A percentile compares a stretch with the other conserved stretches of the same genome.
These are phyloP conservation scores for Caenorhabditis sp. DNA, from an alignment of 2,888 invertebrate species.

Conservation along the genomic window DNA sequence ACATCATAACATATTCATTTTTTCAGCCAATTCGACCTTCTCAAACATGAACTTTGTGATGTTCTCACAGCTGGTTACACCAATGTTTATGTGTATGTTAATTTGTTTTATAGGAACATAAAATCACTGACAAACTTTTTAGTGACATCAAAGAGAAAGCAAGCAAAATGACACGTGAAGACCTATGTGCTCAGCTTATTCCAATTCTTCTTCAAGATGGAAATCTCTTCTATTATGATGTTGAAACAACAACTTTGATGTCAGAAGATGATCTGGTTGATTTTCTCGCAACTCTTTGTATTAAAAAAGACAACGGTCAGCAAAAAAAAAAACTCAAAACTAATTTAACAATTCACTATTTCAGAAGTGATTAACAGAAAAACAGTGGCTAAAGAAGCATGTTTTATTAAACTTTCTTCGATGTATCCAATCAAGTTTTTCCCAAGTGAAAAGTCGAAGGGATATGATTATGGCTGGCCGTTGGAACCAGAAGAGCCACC, in stretches of 20 bases:
- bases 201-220: constrained; percentile 26
- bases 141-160: constrained; percentile 7
- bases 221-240: constrained; percentile 18
- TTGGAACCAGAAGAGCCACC: neutral
- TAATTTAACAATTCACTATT: neutral
- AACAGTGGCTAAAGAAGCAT: neutral
- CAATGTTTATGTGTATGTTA: neutral
- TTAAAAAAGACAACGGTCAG: constrained; percentile 3
- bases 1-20: neutral
- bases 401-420: neutral
- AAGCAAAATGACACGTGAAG: constrained; percentile 5
- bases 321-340: no score
- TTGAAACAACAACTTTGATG: constrained; percentile 23
- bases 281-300: constrained; percentile 15
- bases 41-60: neutral
- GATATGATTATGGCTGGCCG: neutral
- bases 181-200: constrained; percentile 20
- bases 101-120: neutral
- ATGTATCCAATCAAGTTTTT: neutral
- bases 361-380: neutral
- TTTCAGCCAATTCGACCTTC: neutral
- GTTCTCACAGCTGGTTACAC: neutral
- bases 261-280: constrained; percentile 14
- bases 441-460: neutral
- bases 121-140: neutral